Evolutionary conservation across 2,888 invertebrate genomes (phyloP).

Genomic region (Plusia festucae): DNA sequence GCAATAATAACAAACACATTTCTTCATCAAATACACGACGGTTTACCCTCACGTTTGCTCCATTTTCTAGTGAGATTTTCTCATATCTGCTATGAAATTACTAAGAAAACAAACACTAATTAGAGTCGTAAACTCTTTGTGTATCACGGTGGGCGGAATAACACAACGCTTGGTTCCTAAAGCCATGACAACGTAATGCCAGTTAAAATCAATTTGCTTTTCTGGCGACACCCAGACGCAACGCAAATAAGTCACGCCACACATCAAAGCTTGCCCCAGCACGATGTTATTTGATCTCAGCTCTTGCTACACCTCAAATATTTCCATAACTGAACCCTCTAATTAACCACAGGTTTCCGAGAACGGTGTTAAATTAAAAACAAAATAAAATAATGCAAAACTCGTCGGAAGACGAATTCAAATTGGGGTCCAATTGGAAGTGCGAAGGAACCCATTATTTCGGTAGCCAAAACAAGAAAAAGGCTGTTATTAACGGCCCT

Average conservation of each 20-base stretch:
- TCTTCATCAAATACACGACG: not conserved
- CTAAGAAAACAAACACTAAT: slow-evolving; percentile 32
- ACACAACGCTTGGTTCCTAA: slow-evolving; percentile 43
- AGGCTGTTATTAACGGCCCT: slow-evolving; percentile 70
- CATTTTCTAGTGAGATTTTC: slow-evolving; percentile 9
- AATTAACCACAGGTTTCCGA: slow-evolving; percentile 69
- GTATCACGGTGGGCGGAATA: slow-evolving; percentile 53
- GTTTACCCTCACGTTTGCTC: not conserved
- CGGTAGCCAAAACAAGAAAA: slow-evolving; percentile 74
- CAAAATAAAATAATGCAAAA: slow-evolving; percentile 69
- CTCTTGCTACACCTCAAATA: slow-evolving; percentile 56
- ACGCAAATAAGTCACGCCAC: slow-evolving; percentile 47
- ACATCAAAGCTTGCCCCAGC: slow-evolving; percentile 49
- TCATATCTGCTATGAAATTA: slow-evolving; percentile 21
- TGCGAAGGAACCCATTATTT: slow-evolving; percentile 78
- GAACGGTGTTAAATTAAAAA: slow-evolving; percentile 63
- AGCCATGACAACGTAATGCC: slow-evolving; percentile 34
- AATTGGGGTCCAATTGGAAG: slow-evolving; percentile 74
- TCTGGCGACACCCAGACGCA: slow-evolving; percentile 37
- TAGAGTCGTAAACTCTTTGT: slow-evolving; percentile 31
- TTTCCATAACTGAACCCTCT: slow-evolving; percentile 54
- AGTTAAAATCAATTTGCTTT: slow-evolving; percentile 60
- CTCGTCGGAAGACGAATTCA: slow-evolving; percentile 69
- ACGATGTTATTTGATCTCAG: slow-evolving; percentile 51
- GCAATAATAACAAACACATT: slow-evolving; percentile 15